Percentiles rank a stretch among this genome's conserved stretches.
Conservation (phyloP, 2,797 vertebrate genomes). For the Nannoperca australis region DNA sequence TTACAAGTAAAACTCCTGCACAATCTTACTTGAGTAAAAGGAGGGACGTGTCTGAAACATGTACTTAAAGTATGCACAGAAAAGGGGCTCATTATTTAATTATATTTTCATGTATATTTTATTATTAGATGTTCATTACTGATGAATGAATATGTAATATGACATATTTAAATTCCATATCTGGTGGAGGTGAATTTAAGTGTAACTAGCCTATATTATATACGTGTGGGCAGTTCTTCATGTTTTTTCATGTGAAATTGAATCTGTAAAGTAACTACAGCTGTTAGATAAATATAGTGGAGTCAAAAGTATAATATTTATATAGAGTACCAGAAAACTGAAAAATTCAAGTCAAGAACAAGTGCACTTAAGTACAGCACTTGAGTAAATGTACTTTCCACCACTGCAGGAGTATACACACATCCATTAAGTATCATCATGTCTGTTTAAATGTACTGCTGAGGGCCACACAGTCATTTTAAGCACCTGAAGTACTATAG, state of each 20-base stretch:
- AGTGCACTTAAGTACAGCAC: not conserved
- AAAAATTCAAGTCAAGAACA: not conserved
- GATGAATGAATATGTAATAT: not conserved
- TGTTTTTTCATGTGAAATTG: not conserved
- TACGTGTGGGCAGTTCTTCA: not conserved
- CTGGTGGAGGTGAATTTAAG: not conserved
- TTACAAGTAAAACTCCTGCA: no score
- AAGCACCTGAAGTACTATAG: not conserved
- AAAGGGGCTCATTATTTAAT: not conserved
- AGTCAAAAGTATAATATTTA: no score
- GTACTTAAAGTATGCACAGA: not conserved
- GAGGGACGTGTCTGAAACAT: not conserved
- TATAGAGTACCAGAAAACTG: not conserved
- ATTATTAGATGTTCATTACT: not conserved
- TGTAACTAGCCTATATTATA: no score
- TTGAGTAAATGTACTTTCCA: not conserved
- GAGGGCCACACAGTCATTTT: not conserved
- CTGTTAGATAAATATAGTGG: not conserved
- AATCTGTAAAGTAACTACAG: not conserved
- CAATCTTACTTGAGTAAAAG: no score
- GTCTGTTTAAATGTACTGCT: not conserved
- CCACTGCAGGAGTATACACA: not conserved
- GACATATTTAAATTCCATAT: not conserved
- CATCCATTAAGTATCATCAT: not conserved
- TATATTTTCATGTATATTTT: not conserved